These are phyloP conservation scores for Hypomecis atomaria DNA, from an alignment of 2,888 invertebrate species.

Conservation along the genomic window DNA sequence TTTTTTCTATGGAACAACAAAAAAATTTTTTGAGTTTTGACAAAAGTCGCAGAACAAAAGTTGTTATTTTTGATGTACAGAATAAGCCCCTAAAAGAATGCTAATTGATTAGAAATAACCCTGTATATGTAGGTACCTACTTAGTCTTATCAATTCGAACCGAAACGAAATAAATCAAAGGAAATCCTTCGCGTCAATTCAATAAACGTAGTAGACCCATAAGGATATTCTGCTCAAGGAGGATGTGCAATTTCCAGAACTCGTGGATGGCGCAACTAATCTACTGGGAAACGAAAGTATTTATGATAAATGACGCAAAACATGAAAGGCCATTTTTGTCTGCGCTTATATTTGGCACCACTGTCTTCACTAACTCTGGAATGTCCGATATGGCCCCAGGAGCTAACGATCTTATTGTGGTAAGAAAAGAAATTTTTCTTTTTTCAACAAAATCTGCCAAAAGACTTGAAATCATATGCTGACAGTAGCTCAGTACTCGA, in stretches of 20 bases:
- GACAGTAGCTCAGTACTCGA: too few relatives aligned
- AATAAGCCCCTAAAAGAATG: too few relatives aligned
- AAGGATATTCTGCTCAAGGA: slow-evolving; percentile 2
- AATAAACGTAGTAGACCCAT: slow-evolving; percentile 1
- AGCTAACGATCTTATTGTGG: slow-evolving; percentile 58
- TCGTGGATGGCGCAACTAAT: slow-evolving; percentile 74
- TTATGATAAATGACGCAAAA: slow-evolving; percentile 64
- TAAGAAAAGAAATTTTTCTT: slow-evolving; percentile 41
- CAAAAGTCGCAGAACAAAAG: too few relatives aligned
- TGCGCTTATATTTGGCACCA: slow-evolving; percentile 67
- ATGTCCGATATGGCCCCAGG: slow-evolving; percentile 65
- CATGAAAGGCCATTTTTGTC: slow-evolving; percentile 66
- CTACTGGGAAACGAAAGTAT: slow-evolving; percentile 76
- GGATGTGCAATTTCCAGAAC: slow-evolving; percentile 51
- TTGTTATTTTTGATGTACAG: too few relatives aligned
- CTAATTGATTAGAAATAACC: too few relatives aligned
- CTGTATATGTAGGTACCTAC: too few relatives aligned
- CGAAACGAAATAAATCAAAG: slow-evolving; percentile 18
- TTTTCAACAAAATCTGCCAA: too few relatives aligned
- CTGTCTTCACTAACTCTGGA: slow-evolving; percentile 70
- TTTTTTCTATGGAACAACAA: too few relatives aligned
- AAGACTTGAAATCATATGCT: too few relatives aligned
- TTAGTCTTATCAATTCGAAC: slow-evolving; percentile 4
- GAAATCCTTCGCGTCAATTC: slow-evolving; percentile 8
- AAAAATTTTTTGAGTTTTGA: too few relatives aligned